Evolutionary conservation across 2,113 vertebrate species (phyloP), one percentile per base, ranked within the genome.

Genomic region (Alces alces): DNA sequence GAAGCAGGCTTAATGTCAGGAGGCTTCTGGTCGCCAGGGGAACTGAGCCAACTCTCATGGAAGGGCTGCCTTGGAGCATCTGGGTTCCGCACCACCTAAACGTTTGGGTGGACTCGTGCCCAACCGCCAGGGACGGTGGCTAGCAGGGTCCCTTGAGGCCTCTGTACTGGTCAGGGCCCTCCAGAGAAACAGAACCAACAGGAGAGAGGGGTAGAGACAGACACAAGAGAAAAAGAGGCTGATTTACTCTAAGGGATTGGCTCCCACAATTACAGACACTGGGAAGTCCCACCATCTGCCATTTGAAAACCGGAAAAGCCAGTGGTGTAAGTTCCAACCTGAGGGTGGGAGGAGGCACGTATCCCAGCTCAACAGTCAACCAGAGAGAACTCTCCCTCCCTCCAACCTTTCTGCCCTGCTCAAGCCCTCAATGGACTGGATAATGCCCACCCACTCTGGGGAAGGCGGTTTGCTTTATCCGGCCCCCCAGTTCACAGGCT

Each of bases 81-180:
- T 7, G 11, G 1, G 15, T 7, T 36, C 73, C 5, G 0, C 6
- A 0, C 2, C 0, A 7, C 50, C n/a, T 1, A 1, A 36, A 55
- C 7, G 1, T 17, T 57, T 16, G 4, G 21, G 36, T 8, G 21
- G 47, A 21, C 55, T 79, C 70, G 2, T 1, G 15, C 21, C 28
- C 66, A 61, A 8, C 45, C 1, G 2, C 57, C 17, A 11, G 55
- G 12, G 25, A 9, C 60, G 6, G 4, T 3, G 30, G 0, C 30
- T 3, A 23, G 30, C n/a, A 25, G 39, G 39, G 36, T 7, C 5
- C 39, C 13, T 8, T 30, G 1, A 0, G 0, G 50, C 33, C 39
- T 57, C 58, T 10, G 57, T 39, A 25, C 10, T 3, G 43, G 39
- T n/a, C 45, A 82, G 43, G 19, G 5, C 5, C n/a, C 70, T 16